Base-by-base conservation (phyloP, 2,797 vertebrate genomes). In the Ibycter americanus region DNA sequence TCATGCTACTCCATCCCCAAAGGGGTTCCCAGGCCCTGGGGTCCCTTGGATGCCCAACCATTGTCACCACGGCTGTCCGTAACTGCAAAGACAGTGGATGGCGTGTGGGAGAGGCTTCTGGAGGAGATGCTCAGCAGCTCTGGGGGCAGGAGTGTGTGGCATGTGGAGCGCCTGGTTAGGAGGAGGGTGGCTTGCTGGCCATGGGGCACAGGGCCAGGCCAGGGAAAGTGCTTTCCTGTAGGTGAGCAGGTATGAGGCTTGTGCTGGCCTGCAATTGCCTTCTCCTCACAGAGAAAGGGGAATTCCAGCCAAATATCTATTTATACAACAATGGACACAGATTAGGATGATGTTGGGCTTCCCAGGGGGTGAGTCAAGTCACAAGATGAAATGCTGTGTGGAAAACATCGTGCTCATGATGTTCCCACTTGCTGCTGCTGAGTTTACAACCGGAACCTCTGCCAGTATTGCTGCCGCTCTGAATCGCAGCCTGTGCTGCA, bases 401-500 rank as follows among this genome's bases (percentile, higher is more conserved):
- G 70, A 66, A 74, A 85, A 85, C 17, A 46, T 1, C 3, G 4
- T 31, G 49, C 42, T 71, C 23, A 8, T 26, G 58, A 54, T 0
- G 0, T 21, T 77, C n/a, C 81, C 44, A 62, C 42, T 61, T 72
- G 42, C 83, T 80, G 77, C 70, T 90, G 40, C 19, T n/a, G 49
- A 16, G 40, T 70, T 87, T 79, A 34, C 23, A 87, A 3, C 16
- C 10, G 3, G 9, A 91, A 38, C 17, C 21, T 82, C 49, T 65
- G 78, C 49, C 86, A 59, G 26, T 4, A 38, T 61, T 93, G 68
- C 36, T 54, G 27, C 25, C 46, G 2, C 40, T 87, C 66, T 1
- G 4, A 51, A 84, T 56, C 1, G 1, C 17, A 73, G 44, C 19
- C 4, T 12, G 0, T 65, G n/a, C 63, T 83, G 56, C 0, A 1